Evolutionary conservation across 2,888 invertebrate genomes (phyloP).

Genomic region (Bimastos eiseni): DNA sequence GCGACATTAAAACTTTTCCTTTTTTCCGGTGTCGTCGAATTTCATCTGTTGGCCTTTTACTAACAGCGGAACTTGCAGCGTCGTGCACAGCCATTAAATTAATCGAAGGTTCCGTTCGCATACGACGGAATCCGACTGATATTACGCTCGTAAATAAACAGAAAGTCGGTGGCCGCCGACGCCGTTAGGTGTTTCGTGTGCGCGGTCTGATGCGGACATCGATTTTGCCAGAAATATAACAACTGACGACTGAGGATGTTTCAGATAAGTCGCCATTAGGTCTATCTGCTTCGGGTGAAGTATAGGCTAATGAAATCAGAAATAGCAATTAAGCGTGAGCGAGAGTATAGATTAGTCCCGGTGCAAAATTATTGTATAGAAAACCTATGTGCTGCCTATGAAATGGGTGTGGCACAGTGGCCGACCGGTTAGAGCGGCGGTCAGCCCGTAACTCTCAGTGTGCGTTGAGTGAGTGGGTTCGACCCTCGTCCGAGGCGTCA

Average conservation of each 20-base stretch:
- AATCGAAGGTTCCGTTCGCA: background rate
- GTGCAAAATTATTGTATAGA: background rate
- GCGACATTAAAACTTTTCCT: background rate
- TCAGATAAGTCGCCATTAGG: background rate
- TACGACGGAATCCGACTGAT: background rate
- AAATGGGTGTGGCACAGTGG: no score
- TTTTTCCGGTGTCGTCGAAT: background rate
- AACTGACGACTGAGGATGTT: background rate
- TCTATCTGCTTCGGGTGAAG: background rate
- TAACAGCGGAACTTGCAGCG: background rate
- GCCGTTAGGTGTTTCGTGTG: background rate
- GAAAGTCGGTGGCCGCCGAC: background rate
- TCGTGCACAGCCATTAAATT: background rate
- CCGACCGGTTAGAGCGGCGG: no score
- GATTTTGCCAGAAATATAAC: background rate
- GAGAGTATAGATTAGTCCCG: background rate
- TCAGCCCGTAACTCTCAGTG: no score
- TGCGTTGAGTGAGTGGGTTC: no score
- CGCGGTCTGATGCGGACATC: background rate
- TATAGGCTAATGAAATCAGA: background rate
- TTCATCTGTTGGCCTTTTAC: background rate
- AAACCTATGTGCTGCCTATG: no score
- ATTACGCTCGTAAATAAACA: background rate
- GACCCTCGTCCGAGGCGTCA: no score
- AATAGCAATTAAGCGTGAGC: background rate